Evolutionary conservation across 1,140 invertebrate species (phyloP).

Genomic region (Oncopeltus fasciatus): DNA sequence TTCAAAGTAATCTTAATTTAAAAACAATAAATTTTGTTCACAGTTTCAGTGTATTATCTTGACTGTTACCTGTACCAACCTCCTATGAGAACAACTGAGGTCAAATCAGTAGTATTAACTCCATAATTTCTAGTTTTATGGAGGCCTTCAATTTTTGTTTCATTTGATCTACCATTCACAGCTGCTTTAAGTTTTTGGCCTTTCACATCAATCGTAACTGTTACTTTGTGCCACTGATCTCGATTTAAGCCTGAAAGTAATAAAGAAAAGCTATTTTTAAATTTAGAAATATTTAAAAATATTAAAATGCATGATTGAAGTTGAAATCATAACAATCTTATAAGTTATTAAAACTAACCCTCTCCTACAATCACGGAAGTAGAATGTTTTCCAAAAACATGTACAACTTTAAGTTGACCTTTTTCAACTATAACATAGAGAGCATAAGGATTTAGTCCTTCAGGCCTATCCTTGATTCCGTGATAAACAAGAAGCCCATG

Average conservation of each 20-base stretch:
- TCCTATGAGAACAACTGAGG: conserved; percentile 76
- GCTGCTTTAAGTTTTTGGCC: conserved; percentile 61
- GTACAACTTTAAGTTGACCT: conserved; percentile 76
- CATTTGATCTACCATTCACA: conserved; percentile 65
- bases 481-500: conserved; percentile 77
- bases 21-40: no score
- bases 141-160: conserved; percentile 62
- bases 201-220: conserved; percentile 68
- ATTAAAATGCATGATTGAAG: no score
- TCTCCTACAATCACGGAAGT: conserved; percentile 73
- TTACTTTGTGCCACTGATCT: conserved; percentile 77
- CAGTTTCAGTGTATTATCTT: neutral
- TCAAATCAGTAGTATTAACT: conserved; percentile 59
- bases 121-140: conserved; percentile 69
- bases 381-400: conserved; percentile 71
- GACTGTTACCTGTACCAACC: conserved; percentile 35
- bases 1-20: no score
- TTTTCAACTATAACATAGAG: conserved; percentile 79
- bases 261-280: no score
- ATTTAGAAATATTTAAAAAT: no score
- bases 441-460: conserved; percentile 62
- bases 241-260: conserved; percentile 53
- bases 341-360: conserved; percentile 34
- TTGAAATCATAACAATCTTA: no score
- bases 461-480: conserved; percentile 65